Evolutionary conservation across 53 echinoderm and acorn worm genomes (phyloP).

Genomic region (Arbacia lixula): DNA sequence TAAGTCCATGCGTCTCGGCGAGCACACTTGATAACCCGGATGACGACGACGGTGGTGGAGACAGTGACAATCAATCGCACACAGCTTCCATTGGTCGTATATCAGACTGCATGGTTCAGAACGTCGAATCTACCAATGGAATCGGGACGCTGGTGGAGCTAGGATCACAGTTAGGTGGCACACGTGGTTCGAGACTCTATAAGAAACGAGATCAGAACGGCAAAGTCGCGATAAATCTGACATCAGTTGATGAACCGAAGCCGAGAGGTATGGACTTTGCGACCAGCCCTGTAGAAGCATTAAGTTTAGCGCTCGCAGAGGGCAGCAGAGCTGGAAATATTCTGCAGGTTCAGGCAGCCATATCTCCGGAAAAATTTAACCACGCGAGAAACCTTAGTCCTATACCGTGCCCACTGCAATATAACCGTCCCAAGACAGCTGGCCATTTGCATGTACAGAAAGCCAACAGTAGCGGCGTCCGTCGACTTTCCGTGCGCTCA

Average conservation of each 20-base stretch:
- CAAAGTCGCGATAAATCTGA: slow-evolving; percentile 30
- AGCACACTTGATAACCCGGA: slow-evolving; percentile 25
- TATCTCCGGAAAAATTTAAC: neutral
- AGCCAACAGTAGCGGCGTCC: slow-evolving; percentile 31
- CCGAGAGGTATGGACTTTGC: neutral
- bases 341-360: slow-evolving; percentile 10
- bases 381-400: neutral
- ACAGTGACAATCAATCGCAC: neutral
- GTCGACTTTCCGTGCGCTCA: slow-evolving; percentile 12
- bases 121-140: neutral
- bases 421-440: slow-evolving; percentile 21
- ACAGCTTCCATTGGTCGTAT: neutral
- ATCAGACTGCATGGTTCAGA: slow-evolving; percentile 25
- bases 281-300: slow-evolving; percentile 21
- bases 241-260: slow-evolving; percentile 44
- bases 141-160: neutral
- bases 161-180: slow-evolving; percentile 24
- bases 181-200: slow-evolving; percentile 9
- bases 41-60: neutral
- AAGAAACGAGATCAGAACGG: slow-evolving; percentile 25
- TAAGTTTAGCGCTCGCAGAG: slow-evolving; percentile 34
- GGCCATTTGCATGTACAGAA: slow-evolving; percentile 6
- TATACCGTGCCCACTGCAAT: neutral
- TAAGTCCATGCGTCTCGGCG: slow-evolving; percentile 28
- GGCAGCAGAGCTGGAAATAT: slow-evolving; percentile 17